Evolutionary conservation across 2,113 vertebrate genomes (phyloP).

Genomic region (Microtus oregoni): DNA sequence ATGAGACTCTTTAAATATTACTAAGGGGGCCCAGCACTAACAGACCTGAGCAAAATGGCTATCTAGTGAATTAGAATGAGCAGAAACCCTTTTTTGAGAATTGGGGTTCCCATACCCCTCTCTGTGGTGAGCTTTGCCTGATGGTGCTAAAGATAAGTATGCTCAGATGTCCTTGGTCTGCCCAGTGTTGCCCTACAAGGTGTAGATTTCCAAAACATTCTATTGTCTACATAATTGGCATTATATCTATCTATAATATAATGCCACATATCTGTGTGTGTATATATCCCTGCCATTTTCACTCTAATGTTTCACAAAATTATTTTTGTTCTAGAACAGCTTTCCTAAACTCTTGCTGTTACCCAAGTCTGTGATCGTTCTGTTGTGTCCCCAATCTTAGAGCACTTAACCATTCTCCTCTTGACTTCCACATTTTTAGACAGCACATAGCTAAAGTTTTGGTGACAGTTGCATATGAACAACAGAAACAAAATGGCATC

Average conservation of each 20-base stretch:
- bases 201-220: neutral
- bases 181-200: neutral
- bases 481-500: neutral
- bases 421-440: neutral
- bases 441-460: neutral
- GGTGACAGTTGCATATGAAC: neutral
- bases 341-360: neutral
- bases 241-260: neutral
- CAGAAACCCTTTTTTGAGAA: neutral
- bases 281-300: neutral
- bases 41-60: neutral
- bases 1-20: neutral
- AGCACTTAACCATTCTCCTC: neutral
- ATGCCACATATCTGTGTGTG: neutral
- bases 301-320: neutral
- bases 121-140: neutral
- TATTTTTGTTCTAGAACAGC: neutral
- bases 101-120: rapidly evolving
- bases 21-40: neutral
- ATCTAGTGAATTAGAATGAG: neutral
- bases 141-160: neutral
- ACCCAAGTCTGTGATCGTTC: neutral
- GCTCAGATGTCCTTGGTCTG: neutral
- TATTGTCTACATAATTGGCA: too few species aligned
- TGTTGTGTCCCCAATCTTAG: neutral